Evolutionary conservation across 2,113 vertebrate species (phyloP), one percentile per base, ranked within the genome.

Genomic region (Eulacestoma nigropectus): DNA sequence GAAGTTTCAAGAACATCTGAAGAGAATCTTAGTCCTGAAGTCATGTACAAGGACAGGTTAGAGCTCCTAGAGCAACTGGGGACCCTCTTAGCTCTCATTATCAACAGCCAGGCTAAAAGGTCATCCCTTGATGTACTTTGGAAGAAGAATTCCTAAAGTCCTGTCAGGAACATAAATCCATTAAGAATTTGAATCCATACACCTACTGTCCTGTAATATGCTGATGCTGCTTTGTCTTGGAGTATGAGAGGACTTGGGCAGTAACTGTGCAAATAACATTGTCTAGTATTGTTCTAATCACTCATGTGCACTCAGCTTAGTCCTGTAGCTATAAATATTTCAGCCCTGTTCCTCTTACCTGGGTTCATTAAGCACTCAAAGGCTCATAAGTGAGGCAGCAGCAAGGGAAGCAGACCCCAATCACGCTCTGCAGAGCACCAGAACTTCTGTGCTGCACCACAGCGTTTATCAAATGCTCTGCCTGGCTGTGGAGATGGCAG

Each of bases 311-410:
- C 91, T 87, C 90, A 90, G 83, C 85, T 92, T 32, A 72, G 85
- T 75, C 76, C 85, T 75, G 88, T 49, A 82, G 82, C 93, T 87
- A 96, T 94, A 95, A 96, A 94, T 95, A 93, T 96, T 95, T 89
- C 79, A 96, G 73, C 46, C 60, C 79, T 81, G 52, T 35, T 96
- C 78, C 92, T 90, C 64, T 90, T 75, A 64, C 53, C 76, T 81
- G 56, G 96, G 52, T 39, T 96, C 92, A 90, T 95, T 94, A 93
- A 92, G 86, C 76, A 64, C 90, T 93, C 82, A 81, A 95, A 84
- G 68, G 88, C 92, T 90, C 49, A 10, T 90, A 35, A 89, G 79
- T 13, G 86, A 84, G 44, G 93, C 68, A 80, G 90, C 47, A 62
- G 87, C 1, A 21, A 41, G 68, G 64, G 72, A 88, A 90, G 30